phyloP scores from a whole-genome alignment of 53 echinoderm and acorn worm genomes.

The Paracentrotus lividus region DNA sequence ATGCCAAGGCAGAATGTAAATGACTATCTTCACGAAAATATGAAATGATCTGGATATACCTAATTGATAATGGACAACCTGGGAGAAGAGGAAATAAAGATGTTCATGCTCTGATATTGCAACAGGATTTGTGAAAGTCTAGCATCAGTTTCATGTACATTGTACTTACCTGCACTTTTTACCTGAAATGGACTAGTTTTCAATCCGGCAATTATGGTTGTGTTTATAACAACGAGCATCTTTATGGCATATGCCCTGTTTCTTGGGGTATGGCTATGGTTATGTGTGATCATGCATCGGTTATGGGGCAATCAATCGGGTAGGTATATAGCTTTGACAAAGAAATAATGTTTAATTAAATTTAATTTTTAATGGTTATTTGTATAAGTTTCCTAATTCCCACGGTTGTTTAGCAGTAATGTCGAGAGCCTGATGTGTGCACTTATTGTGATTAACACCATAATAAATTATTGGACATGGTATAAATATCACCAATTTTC shows the following conservation, averaged over 20 bases:
- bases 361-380: neutral
- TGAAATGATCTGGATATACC: neutral
- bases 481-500: too few relatives aligned
- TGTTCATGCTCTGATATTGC: neutral
- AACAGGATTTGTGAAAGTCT: neutral
- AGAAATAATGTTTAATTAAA: too few relatives aligned
- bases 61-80: neutral
- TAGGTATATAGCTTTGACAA: neutral
- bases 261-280: slow-evolving; percentile 46
- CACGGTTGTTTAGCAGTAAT: too few relatives aligned
- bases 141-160: neutral
- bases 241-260: slow-evolving; percentile 44
- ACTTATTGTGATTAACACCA: too few relatives aligned
- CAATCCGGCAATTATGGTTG: neutral
- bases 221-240: slow-evolving; percentile 23
- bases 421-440: too few relatives aligned
- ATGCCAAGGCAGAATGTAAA: neutral
- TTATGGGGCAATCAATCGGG: slow-evolving; percentile 27
- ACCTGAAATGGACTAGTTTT: neutral
- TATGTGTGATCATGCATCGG: slow-evolving; percentile 33
- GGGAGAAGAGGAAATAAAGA: neutral
- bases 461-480: too few relatives aligned
- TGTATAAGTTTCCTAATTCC: neutral
- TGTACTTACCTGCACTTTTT: neutral
- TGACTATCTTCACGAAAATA: neutral